These are phyloP conservation scores for Gisinianus flammeolus DNA, from an alignment of 2,888 invertebrate species.

Conservation along the genomic window DNA sequence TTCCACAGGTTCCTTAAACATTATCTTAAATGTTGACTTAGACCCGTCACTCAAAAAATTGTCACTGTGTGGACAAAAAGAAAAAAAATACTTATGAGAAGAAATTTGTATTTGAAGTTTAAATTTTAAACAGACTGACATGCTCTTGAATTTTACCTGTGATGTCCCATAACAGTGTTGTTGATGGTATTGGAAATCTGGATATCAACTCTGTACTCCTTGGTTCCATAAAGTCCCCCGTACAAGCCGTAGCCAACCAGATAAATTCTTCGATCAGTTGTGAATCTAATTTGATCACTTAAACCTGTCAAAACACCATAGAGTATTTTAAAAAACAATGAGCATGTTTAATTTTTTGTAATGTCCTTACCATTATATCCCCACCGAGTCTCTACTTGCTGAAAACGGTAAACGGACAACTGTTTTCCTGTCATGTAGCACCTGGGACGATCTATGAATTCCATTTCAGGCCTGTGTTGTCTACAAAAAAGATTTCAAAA, in stretches of 20 bases:
- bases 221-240: slow-evolving; percentile 78
- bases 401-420: slow-evolving; percentile 74
- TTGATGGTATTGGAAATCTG: slow-evolving; percentile 78
- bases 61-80: slow-evolving; percentile 64
- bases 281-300: slow-evolving; percentile 68
- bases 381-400: slow-evolving; percentile 80
- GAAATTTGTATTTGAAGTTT: too few species aligned
- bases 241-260: slow-evolving; percentile 83
- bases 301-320: background rate
- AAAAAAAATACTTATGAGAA: background rate
- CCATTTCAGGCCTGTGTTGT: slow-evolving; percentile 67
- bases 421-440: slow-evolving; percentile 82
- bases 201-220: slow-evolving; percentile 78
- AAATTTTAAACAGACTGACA: too few species aligned
- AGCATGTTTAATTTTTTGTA: background rate
- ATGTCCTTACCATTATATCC: slow-evolving; percentile 72
- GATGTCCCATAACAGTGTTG: slow-evolving; percentile 75
- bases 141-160: slow-evolving; percentile 62
- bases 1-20: slow-evolving; percentile 85
- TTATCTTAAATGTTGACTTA: slow-evolving; percentile 76
- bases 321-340: background rate
- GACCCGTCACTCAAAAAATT: slow-evolving; percentile 80
- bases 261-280: slow-evolving; percentile 78
- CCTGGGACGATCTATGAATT: slow-evolving; percentile 73
- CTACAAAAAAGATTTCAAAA: slow-evolving; percentile 16